Percentiles rank a stretch among this genome's conserved stretches.
Conservation (phyloP, 2,113 vertebrate species). For the Saimiri boliviensis region DNA sequence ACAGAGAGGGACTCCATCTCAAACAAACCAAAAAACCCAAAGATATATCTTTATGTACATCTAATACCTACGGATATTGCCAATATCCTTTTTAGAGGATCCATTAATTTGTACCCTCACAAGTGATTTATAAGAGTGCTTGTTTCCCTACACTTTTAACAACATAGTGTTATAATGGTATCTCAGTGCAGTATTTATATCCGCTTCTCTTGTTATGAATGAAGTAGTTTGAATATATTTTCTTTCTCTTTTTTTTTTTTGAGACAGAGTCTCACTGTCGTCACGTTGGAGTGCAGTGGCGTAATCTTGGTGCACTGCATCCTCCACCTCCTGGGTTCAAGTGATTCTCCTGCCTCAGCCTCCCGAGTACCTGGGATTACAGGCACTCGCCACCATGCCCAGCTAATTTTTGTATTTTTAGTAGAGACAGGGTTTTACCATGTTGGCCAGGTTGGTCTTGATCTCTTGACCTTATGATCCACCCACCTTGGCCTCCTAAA, state of each 20-base stretch:
- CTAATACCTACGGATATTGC: neutral
- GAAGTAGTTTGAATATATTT: neutral
- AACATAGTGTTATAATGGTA: neutral
- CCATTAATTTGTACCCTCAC: neutral
- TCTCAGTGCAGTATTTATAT: neutral
- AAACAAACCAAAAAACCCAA: neutral
- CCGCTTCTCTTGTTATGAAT: neutral
- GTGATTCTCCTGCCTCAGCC: neutral
- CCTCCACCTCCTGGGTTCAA: neutral
- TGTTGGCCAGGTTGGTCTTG: neutral
- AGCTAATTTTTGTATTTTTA: neutral
- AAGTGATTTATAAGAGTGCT: neutral
- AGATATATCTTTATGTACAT: neutral
- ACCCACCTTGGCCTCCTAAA: neutral
- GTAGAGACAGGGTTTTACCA: neutral
- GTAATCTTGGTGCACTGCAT: accelerated
- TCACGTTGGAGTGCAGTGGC: neutral
- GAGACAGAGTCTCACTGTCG: neutral
- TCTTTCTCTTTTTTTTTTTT: neutral
- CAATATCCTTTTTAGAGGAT: neutral
- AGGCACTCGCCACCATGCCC: neutral
- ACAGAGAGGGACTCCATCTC: neutral
- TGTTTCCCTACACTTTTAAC: neutral
- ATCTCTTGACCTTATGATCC: neutral
- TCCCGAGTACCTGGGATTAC: neutral